Conservation (phyloP, 2,888 invertebrate species). For the Drosophila gaucha region DNA sequence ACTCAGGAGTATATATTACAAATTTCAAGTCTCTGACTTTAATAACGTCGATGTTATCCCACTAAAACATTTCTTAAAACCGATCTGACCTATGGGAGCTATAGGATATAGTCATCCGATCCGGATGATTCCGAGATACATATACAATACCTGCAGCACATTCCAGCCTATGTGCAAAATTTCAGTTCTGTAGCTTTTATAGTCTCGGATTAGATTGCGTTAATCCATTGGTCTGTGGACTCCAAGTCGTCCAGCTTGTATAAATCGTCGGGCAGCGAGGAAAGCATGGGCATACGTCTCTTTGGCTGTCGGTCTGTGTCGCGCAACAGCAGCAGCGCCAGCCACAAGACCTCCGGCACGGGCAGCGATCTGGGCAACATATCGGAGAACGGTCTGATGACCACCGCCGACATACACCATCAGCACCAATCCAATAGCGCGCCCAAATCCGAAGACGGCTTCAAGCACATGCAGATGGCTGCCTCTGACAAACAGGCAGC, state of each 20-base stretch:
- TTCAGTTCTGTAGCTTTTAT: too few species aligned
- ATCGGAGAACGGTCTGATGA: slow-evolving; percentile 86
- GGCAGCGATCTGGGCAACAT: slow-evolving; percentile 85
- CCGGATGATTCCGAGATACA: too few species aligned
- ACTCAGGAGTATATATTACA: too few species aligned
- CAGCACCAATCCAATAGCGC: slow-evolving; percentile 62
- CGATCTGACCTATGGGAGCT: too few species aligned
- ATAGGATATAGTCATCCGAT: too few species aligned
- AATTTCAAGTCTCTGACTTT: too few species aligned
- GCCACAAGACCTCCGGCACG: slow-evolving; percentile 86
- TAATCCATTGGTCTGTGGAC: slow-evolving; percentile 95
- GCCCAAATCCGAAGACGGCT: slow-evolving; percentile 77
- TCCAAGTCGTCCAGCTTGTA: slow-evolving; percentile 92
- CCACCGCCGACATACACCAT: slow-evolving; percentile 80
- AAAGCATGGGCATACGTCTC: slow-evolving; percentile 89
- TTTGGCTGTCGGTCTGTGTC: slow-evolving; percentile 88
- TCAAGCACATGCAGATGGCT: slow-evolving; percentile 61
- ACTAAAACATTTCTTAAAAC: too few species aligned
- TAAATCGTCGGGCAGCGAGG: slow-evolving; percentile 94
- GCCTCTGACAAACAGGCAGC: slow-evolving; percentile 50
- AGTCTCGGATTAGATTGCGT: too few species aligned
- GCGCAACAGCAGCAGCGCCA: slow-evolving; percentile 91
- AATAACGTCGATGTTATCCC: too few species aligned
- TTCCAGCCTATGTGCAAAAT: too few species aligned
- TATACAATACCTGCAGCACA: too few species aligned